Evolutionary conservation across 2,888 invertebrate species (phyloP).

Genomic region (Augiades crinisus): DNA sequence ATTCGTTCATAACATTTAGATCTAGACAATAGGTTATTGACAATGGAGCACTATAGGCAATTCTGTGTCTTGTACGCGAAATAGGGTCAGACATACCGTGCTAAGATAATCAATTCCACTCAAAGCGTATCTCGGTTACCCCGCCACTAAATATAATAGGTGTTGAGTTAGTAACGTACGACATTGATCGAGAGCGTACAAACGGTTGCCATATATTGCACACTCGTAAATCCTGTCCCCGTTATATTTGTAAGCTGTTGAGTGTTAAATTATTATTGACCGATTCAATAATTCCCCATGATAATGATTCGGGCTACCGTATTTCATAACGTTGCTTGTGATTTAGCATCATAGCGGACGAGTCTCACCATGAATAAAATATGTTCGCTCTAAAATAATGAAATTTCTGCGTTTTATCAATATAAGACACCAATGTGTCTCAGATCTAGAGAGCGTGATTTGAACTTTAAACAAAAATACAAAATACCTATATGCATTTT

Average conservation of each 20-base stretch:
- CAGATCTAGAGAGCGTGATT: no score
- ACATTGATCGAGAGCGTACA: slow-evolving; percentile 16
- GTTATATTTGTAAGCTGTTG: slow-evolving; percentile 22
- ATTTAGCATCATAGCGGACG: background rate
- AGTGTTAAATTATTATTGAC: slow-evolving; percentile 20
- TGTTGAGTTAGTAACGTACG: slow-evolving; percentile 6
- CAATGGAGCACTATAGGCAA: no score
- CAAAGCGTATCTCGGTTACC: slow-evolving; percentile 2
- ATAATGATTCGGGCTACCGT: slow-evolving; percentile 13
- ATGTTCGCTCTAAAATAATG: no score
- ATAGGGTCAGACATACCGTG: background rate
- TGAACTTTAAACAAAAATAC: no score
- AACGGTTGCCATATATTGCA: slow-evolving; percentile 10
- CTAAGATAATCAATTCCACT: background rate
- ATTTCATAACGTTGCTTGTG: slow-evolving; percentile 14
- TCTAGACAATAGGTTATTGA: no score
- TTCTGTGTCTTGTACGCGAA: no score
- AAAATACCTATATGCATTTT: no score
- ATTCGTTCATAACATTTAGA: no score
- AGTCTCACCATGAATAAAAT: no score
- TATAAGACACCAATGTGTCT: no score
- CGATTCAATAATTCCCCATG: slow-evolving; percentile 16
- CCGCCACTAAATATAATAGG: slow-evolving; percentile 1
- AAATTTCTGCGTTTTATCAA: no score
- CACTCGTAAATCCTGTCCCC: slow-evolving; percentile 8